phyloP scores from a whole-genome alignment of 2,113 vertebrate species.

The Gymnobelideus leadbeateri region DNA sequence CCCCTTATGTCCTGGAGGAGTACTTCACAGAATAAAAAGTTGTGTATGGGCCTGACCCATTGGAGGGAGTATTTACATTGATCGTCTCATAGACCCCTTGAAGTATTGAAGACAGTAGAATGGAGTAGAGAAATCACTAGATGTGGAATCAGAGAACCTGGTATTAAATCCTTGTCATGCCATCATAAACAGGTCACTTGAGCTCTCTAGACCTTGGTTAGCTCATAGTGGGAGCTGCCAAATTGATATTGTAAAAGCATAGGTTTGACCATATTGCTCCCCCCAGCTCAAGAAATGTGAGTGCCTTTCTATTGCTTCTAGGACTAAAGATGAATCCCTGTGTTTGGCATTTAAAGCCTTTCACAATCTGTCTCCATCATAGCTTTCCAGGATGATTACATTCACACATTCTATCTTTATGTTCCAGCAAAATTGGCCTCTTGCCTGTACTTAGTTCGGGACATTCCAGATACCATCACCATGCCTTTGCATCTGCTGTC shows the following conservation, averaged over 20 bases:
- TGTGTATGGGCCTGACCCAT: not conserved
- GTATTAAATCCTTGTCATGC: not conserved
- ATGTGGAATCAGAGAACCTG: not conserved
- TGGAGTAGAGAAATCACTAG: not conserved
- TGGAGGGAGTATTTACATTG: not conserved
- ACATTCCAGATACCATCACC: not conserved
- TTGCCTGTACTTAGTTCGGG: not conserved
- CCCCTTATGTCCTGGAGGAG: not conserved
- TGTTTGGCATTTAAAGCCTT: not conserved
- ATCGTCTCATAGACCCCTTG: not conserved
- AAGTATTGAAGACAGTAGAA: not conserved
- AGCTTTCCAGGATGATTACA: not conserved
- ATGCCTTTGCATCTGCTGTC: not conserved
- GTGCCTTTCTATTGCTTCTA: not conserved
- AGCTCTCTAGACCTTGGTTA: not conserved
- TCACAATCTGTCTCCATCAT: not conserved
- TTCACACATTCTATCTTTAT: conserved; percentile 7
- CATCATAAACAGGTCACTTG: not conserved
- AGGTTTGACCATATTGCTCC: not conserved
- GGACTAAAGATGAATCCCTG: not conserved
- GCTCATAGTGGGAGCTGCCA: not conserved
- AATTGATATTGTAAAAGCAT: not conserved
- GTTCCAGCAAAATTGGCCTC: not conserved
- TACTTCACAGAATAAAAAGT: not conserved
- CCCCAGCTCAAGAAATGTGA: not conserved